Conservation (phyloP, 2,113 vertebrate species). For the Leucosticte australis region DNA sequence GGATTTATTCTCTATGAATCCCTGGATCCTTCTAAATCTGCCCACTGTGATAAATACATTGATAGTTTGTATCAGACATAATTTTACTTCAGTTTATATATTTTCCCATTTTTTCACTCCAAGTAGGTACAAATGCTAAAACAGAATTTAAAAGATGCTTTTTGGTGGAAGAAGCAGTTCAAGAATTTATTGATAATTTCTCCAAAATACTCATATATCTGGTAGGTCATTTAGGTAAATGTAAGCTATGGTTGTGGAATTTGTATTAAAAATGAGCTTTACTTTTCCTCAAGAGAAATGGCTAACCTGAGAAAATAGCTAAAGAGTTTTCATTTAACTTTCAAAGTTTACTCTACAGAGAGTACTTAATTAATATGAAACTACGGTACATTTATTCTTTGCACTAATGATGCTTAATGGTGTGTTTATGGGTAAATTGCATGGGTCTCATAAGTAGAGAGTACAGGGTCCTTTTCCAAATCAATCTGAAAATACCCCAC, state of each 20-base stretch:
- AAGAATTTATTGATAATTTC: slow-evolving; percentile 36
- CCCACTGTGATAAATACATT: slow-evolving; percentile 4
- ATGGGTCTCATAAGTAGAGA: slow-evolving; percentile 69
- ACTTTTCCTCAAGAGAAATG: slow-evolving; percentile 43
- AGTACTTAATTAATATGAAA: slow-evolving; percentile 69
- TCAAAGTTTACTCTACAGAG: slow-evolving; percentile 64
- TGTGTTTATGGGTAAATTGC: slow-evolving; percentile 75
- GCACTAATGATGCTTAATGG: slow-evolving; percentile 68
- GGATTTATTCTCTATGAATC: neutral
- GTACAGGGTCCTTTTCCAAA: slow-evolving; percentile 70
- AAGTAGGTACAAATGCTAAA: neutral
- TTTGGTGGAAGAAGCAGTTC: slow-evolving; percentile 5
- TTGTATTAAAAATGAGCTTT: neutral
- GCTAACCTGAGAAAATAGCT: slow-evolving; percentile 46
- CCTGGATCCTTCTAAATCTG: neutral
- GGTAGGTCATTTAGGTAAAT: slow-evolving; percentile 10
- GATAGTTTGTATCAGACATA: slow-evolving; percentile 32
- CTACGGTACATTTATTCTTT: slow-evolving; percentile 70
- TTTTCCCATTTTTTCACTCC: neutral
- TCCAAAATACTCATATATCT: slow-evolving; percentile 17
- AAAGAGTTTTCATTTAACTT: slow-evolving; percentile 67
- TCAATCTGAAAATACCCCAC: slow-evolving; percentile 16
- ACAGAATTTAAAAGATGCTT: neutral
- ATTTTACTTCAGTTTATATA: slow-evolving; percentile 17
- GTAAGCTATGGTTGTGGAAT: neutral